Evolutionary conservation across 1,140 invertebrate species (phyloP).

Genomic region (Meteorus sp.): DNA sequence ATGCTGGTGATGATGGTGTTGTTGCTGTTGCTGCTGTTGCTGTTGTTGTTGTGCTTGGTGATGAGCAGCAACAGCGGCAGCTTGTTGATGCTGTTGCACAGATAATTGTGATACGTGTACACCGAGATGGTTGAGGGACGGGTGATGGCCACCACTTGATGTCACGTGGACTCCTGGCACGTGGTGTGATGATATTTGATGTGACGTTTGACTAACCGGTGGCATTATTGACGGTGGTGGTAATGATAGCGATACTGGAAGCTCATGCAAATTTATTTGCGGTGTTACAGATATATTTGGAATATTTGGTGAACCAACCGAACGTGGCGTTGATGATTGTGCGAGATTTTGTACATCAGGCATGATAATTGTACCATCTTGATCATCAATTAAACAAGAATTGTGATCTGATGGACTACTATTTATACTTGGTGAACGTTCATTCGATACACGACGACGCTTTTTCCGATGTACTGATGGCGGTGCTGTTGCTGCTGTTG

Average conservation of each 20-base stretch:
- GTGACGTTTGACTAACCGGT: slow-evolving; percentile 45
- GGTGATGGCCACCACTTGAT: slow-evolving; percentile 49
- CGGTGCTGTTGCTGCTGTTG: too few species aligned
- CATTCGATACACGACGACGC: slow-evolving; percentile 35
- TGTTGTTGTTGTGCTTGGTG: slow-evolving; percentile 54
- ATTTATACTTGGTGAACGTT: slow-evolving; percentile 33
- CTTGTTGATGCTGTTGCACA: slow-evolving; percentile 41
- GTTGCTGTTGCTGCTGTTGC: slow-evolving; percentile 49
- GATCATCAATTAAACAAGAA: slow-evolving; percentile 35
- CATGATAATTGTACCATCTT: slow-evolving; percentile 33
- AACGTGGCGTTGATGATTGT: slow-evolving; percentile 44
- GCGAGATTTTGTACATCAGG: slow-evolving; percentile 36
- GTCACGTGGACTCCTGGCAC: slow-evolving; percentile 57
- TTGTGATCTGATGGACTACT: slow-evolving; percentile 36
- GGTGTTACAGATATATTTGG: slow-evolving; percentile 53
- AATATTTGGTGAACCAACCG: slow-evolving; percentile 47
- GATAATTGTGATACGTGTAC: slow-evolving; percentile 50
- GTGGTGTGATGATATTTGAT: slow-evolving; percentile 57
- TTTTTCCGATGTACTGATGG: slow-evolving; percentile 24
- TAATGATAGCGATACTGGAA: slow-evolving; percentile 51
- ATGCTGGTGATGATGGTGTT: slow-evolving; percentile 54
- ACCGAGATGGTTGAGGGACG: slow-evolving; percentile 51
- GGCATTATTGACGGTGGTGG: slow-evolving; percentile 48
- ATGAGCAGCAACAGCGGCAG: slow-evolving; percentile 35
- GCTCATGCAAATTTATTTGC: slow-evolving; percentile 54